Base-by-base conservation (phyloP, 2,888 invertebrate species). In the Pasiphila rectangulata region DNA sequence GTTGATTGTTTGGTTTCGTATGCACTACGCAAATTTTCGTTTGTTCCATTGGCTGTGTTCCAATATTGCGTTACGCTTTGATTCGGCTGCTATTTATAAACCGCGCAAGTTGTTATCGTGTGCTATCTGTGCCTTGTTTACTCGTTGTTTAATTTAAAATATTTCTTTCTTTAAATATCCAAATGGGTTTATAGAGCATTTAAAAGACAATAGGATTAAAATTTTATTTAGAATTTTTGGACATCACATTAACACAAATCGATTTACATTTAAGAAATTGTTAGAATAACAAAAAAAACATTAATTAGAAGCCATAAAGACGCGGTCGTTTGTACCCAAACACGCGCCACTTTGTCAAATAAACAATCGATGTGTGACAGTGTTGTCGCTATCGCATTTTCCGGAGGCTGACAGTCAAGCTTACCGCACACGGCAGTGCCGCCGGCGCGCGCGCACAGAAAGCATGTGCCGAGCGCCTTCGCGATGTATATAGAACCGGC, bases 401-500 rank as follows among this genome's bases (percentile, higher is more conserved):
- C 79, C 84, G 83, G 80, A 84, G 84, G 83, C 79, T 82, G 83
- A 69, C 72, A 61, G 63, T 76, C 72, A 70, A 64, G 64, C 45
- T 50, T 50, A 45, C 49, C 64, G 71, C 69, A 61, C 63, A 62
- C 69, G 79, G 71, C 85, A 88, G 88, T 87, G 86, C 81, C 78
- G 79, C 76, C 79, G 79, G 83, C 87, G 88, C 88, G 79, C 83
- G 88, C 88, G 86, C 86, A 80, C 77, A 71, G 86, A 82, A 73
- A 87, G 86, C 88, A 88, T 87, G 88, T 87, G 84, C 79, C 75
- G 71, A 79, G 82, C 79, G 80, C 72, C 69, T 57, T 70, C 77
- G 69, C 79, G 73, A 88, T 88, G 88, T 88, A 88, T 74, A 87
- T 88, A 83, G 88, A 88, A 79, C 86, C 88, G 73, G 86, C 86